These are phyloP conservation scores for Thecophora atra DNA, from an alignment of 2,888 invertebrate genomes.

Conservation along the genomic window DNA sequence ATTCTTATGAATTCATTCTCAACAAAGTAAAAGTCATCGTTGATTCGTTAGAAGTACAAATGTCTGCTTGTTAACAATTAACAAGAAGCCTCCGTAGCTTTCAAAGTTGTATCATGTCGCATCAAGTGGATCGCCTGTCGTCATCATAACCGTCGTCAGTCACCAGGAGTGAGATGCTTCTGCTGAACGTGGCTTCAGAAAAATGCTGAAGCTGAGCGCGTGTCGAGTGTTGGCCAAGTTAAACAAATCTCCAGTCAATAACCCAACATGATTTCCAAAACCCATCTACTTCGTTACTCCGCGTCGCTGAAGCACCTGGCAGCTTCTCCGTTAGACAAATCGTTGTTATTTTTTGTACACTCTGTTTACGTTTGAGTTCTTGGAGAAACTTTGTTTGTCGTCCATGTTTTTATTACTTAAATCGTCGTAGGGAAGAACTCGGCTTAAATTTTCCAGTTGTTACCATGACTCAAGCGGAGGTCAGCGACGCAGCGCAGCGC, in stretches of 20 bases:
- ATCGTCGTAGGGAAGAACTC: not conserved
- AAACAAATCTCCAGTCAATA: not conserved
- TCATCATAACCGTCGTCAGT: too few relatives aligned
- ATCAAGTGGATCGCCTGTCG: too few relatives aligned
- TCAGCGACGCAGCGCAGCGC: slow-evolving; percentile 10
- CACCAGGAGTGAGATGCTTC: not conserved
- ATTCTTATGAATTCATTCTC: too few relatives aligned
- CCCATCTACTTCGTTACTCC: not conserved
- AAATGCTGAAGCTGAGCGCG: not conserved
- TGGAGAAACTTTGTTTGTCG: not conserved
- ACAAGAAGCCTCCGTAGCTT: too few relatives aligned
- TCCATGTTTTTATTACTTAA: not conserved
- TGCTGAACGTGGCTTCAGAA: not conserved
- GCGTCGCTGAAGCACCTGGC: not conserved
- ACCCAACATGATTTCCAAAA: not conserved
- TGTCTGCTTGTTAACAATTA: too few relatives aligned
- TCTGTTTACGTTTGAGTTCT: not conserved
- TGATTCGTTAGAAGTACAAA: too few relatives aligned
- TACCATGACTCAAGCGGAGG: slow-evolving; percentile 15
- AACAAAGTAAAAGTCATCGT: too few relatives aligned
- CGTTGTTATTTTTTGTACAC: not conserved
- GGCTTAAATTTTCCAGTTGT: not conserved
- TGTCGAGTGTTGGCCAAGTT: slow-evolving; percentile 4
- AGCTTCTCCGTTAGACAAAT: not conserved
- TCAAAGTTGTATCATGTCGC: too few relatives aligned